Evolutionary conservation across 2,797 vertebrate species (phyloP).

Genomic region (Oceanodroma leucorhoa): DNA sequence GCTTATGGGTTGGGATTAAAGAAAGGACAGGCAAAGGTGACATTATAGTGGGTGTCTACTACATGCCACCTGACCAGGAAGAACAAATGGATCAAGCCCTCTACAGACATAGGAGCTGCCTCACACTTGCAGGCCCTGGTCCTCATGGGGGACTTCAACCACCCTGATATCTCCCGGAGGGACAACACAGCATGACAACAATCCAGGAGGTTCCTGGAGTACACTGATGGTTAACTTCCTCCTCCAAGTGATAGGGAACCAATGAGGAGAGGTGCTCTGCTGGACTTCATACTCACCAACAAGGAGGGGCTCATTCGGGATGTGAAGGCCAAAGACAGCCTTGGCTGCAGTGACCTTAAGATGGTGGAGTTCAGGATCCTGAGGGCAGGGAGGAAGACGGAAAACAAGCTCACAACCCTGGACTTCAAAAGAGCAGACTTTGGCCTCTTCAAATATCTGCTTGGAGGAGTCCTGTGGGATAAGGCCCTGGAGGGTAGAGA

Average conservation of each 20-base stretch:
- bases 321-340: neutral
- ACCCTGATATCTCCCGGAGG: fast-evolving
- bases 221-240: neutral
- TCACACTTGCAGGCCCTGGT: neutral
- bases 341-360: neutral
- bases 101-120: neutral
- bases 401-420: neutral
- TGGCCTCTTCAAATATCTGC: neutral
- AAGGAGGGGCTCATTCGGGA: fast-evolving
- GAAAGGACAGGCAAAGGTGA: neutral
- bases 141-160: neutral
- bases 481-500: neutral
- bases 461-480: neutral
- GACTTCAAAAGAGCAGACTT: neutral
- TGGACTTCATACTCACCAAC: neutral
- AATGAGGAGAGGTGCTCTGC: neutral
- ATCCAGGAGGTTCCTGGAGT: neutral
- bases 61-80: neutral
- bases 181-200: neutral
- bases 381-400: neutral
- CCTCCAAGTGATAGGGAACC: neutral
- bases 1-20: neutral
- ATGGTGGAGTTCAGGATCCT: neutral
- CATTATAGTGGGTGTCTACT: neutral
- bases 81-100: neutral